Base-by-base conservation (phyloP, 2,888 invertebrate genomes). In the Phyllotreta cruciferae region DNA sequence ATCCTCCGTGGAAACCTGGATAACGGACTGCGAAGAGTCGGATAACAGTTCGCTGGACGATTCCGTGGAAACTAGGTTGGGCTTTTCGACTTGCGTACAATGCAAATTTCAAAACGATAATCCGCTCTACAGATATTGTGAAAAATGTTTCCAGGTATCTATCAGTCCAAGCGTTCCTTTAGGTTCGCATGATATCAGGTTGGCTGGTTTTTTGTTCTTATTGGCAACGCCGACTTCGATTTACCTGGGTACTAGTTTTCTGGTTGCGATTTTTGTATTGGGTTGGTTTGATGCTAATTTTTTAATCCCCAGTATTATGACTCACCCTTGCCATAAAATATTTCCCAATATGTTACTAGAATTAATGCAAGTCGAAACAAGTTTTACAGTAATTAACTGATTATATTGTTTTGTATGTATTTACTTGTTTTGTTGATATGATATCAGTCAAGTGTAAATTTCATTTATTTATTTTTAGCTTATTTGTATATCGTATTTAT, bases 51-150 rank as follows among this genome's bases (percentile, higher is more conserved):
- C 74, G 3, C 70, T 74, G 36, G 77, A 74, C 14, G 75, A 75
- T n/a, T 70, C 71, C 3, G 71, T 74, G 6, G 69, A 72, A 38
- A 68, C 64, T 35, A 60, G 70, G 55, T 71, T 81, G 24, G 88
- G 87, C 78, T 89, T 87, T 80, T 84, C 86, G 85, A 82, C 83
- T 60, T 90, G 90, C 77, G 84, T 86, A 11, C 86, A 86, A 75
- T 90, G 90, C 80, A 83, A 83, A 67, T 83, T 84, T 53, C 78
- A 79, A 70, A 86, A 89, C 78, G 80, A 81, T 70, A 88, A 88
- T 81, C 88, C 88, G 41, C 80, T 85, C 62, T 90, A 86, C 76
- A 81, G 88, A 67, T 89, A 86, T 81, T 90, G 90, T 79, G 86
- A 88, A 78, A 87, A 86, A 80, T 90, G 90, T 77, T 90, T 86